Percentiles rank a stretch among this genome's conserved stretches.
These are phyloP conservation scores for Turnix velox DNA, from an alignment of 2,113 vertebrate genomes.

Conservation along the genomic window DNA sequence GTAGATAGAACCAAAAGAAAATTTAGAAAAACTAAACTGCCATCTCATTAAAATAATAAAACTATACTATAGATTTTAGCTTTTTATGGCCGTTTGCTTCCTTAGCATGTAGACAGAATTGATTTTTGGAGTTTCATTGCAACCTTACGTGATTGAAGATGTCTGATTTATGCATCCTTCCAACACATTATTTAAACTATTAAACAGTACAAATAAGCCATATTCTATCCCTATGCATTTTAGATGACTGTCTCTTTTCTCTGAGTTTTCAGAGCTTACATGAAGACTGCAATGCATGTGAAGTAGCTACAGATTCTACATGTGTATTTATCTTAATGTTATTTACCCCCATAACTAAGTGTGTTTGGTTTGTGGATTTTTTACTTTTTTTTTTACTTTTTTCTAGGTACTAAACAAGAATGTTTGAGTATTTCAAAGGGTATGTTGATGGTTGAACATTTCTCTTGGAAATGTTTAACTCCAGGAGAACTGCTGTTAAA, in stretches of 20 bases:
- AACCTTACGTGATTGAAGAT: neutral
- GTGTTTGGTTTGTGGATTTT: fast-evolving
- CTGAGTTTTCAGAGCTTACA: neutral
- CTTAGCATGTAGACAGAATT: neutral
- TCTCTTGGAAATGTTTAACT: constrained; percentile 79
- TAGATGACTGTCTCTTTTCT: neutral
- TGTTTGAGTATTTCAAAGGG: constrained; percentile 56
- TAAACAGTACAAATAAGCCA: neutral
- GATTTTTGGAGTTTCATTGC: neutral
- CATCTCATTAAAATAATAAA: neutral
- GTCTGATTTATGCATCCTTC: neutral
- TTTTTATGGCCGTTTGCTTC: neutral
- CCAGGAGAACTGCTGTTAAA: constrained; percentile 73
- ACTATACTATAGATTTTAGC: neutral
- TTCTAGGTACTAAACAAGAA: constrained; percentile 51
- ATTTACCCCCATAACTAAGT: neutral
- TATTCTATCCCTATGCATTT: neutral
- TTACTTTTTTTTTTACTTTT: neutral
- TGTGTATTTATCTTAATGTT: neutral
- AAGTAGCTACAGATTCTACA: neutral
- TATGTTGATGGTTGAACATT: constrained; percentile 66
- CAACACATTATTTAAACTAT: neutral
- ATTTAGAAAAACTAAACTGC: neutral
- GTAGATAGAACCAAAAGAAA: neutral
- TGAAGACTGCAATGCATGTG: neutral